Evolutionary conservation across 92 coral and sea anemone species (phyloP).

Genomic region (Phenganax subtilis): DNA sequence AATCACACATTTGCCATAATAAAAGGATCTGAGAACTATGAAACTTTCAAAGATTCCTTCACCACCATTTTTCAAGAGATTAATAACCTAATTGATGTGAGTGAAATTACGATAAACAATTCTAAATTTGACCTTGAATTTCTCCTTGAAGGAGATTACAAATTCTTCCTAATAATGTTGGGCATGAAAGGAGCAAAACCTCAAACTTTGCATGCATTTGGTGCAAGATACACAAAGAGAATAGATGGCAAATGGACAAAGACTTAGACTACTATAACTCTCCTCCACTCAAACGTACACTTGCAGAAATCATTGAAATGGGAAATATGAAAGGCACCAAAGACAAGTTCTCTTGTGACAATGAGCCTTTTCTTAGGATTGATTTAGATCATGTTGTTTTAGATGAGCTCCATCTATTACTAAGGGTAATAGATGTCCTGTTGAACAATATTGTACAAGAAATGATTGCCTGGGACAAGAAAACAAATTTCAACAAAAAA

Average conservation of each 20-base stretch:
- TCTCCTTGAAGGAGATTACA: neutral
- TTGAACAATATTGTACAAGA: neutral
- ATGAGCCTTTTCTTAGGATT: neutral
- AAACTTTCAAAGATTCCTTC: slow-evolving; percentile 44
- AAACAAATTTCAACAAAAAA: neutral
- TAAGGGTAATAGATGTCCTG: no score
- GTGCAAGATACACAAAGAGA: slow-evolving; percentile 3
- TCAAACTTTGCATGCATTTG: neutral
- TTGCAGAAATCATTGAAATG: slow-evolving; percentile 26
- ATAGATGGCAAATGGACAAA: slow-evolving; percentile 40
- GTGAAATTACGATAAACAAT: neutral
- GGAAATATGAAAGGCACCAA: neutral
- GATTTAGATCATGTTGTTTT: no score
- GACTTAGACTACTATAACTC: slow-evolving; percentile 27
- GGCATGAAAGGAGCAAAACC: neutral
- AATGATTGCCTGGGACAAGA: neutral
- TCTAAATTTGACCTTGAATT: neutral
- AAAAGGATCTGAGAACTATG: slow-evolving; percentile 50
- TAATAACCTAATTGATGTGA: neutral
- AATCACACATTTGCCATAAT: slow-evolving; percentile 47
- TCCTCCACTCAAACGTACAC: slow-evolving; percentile 13
- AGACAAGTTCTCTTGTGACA: slow-evolving; percentile 4
- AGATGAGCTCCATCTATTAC: no score
- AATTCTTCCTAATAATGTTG: neutral
- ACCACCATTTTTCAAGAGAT: neutral